phyloP scores from a whole-genome alignment of 2,888 invertebrate genomes.

The Ypsolopha sequella region DNA sequence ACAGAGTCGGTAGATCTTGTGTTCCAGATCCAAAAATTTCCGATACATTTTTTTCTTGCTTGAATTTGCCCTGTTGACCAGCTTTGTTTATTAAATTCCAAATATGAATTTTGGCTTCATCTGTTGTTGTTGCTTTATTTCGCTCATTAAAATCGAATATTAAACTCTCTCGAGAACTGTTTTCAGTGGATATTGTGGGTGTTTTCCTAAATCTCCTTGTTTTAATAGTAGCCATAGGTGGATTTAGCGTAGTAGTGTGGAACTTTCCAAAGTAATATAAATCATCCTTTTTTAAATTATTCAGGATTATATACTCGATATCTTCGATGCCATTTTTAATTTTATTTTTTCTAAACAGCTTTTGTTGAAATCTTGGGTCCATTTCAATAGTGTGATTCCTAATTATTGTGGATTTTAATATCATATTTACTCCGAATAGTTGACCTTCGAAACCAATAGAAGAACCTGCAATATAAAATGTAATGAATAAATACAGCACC shows the following conservation, averaged over 20 bases:
- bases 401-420: conserved; percentile 69
- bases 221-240: no score
- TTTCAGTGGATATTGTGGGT: no score
- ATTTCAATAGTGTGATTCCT: conserved; percentile 36
- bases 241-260: no score
- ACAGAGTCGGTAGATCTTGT: conserved; percentile 21
- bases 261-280: conserved; percentile 7
- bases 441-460: conserved; percentile 78
- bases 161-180: not conserved
- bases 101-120: conserved; percentile 9
- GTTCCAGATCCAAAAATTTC: conserved; percentile 16
- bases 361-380: conserved; percentile 34
- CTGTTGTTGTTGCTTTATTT: not conserved
- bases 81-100: conserved; percentile 30
- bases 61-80: conserved; percentile 21
- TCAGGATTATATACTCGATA: conserved; percentile 37
- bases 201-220: no score
- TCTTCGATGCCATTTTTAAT: conserved; percentile 20
- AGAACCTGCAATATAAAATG: conserved; percentile 38
- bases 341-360: conserved; percentile 35
- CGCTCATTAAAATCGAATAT: conserved; percentile 31
- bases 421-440: conserved; percentile 75
- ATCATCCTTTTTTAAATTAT: conserved; percentile 34
- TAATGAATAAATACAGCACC: not conserved
- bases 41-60: conserved; percentile 6